Evolutionary conservation across 64 coral and sea anemone species (phyloP).

Genomic region (Hydrozoanthus tunicans): DNA sequence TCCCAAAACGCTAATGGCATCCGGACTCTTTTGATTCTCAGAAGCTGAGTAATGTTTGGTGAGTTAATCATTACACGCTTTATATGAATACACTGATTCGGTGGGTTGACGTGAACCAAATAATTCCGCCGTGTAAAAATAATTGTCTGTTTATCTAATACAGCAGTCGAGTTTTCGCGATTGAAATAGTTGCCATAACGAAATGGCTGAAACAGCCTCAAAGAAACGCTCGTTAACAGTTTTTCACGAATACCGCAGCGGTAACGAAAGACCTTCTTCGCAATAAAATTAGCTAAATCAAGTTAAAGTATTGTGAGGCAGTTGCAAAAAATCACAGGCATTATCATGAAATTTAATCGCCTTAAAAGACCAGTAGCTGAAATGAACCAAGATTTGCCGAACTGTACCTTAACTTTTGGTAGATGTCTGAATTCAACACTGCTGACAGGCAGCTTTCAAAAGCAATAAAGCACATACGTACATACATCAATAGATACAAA

Average conservation of each 20-base stretch:
- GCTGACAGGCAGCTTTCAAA: too few species aligned
- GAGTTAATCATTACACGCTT: constrained; percentile 6
- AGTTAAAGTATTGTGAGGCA: too few species aligned
- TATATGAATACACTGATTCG: constrained; percentile 8
- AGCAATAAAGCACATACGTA: too few species aligned
- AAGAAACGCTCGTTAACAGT: neutral
- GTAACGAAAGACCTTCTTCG: too few species aligned
- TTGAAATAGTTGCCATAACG: constrained; percentile 43
- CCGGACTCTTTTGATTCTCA: constrained; percentile 18
- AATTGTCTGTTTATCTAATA: constrained; percentile 12
- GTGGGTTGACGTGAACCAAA: neutral
- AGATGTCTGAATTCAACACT: too few species aligned
- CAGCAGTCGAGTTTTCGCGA: constrained; percentile 3
- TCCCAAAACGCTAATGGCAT: constrained; percentile 38
- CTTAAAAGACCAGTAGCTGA: too few species aligned
- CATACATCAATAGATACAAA: too few species aligned
- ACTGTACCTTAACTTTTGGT: too few species aligned
- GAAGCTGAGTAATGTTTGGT: constrained; percentile 28
- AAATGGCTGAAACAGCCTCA: neutral
- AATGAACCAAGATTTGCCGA: too few species aligned
- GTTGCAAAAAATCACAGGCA: too few species aligned
- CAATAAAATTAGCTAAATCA: too few species aligned
- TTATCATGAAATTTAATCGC: too few species aligned
- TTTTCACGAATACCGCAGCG: neutral
- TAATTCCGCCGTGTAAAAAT: constrained; percentile 13